phyloP scores from a whole-genome alignment of 2,113 vertebrate species.

The Cacatua alba region DNA sequence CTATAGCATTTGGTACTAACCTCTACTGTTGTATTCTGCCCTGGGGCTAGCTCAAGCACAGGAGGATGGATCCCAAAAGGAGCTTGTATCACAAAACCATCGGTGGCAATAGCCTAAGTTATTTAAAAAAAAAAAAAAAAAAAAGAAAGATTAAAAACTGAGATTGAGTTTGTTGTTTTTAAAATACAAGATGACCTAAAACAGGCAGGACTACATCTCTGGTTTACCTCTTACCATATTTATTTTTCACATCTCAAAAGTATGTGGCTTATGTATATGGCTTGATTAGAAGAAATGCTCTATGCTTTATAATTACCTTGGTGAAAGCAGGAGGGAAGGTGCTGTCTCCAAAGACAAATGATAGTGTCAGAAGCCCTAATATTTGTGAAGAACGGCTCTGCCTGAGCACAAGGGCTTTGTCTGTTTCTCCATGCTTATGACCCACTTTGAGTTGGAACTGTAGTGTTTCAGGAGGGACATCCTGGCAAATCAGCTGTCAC shows the following conservation, averaged over 20 bases:
- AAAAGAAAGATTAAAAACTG: not conserved
- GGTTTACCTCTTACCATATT: not conserved
- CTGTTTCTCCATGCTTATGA: not conserved
- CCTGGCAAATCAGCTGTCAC: not conserved
- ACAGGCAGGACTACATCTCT: not conserved
- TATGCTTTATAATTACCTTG: not conserved
- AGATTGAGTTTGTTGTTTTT: not conserved
- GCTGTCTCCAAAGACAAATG: not conserved
- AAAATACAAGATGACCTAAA: not conserved
- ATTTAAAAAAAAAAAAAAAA: not conserved
- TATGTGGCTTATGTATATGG: not conserved
- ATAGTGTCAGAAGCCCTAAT: not conserved
- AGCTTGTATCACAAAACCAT: constrained; percentile 78
- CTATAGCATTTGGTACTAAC: constrained; percentile 64
- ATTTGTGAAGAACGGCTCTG: not conserved
- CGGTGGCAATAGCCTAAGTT: constrained; percentile 72
- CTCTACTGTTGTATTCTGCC: constrained; percentile 79
- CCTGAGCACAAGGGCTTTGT: not conserved
- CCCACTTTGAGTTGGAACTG: not conserved
- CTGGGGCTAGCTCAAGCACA: constrained; percentile 83
- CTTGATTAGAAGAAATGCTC: not conserved
- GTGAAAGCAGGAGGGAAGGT: not conserved
- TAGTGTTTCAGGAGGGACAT: not conserved
- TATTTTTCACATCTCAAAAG: not conserved
- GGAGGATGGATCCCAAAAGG: constrained; percentile 87